A percentile compares a stretch with the other conserved stretches of the same genome.
Conservation (phyloP, 2,888 invertebrate genomes). For the Cyaniris semiargus region DNA sequence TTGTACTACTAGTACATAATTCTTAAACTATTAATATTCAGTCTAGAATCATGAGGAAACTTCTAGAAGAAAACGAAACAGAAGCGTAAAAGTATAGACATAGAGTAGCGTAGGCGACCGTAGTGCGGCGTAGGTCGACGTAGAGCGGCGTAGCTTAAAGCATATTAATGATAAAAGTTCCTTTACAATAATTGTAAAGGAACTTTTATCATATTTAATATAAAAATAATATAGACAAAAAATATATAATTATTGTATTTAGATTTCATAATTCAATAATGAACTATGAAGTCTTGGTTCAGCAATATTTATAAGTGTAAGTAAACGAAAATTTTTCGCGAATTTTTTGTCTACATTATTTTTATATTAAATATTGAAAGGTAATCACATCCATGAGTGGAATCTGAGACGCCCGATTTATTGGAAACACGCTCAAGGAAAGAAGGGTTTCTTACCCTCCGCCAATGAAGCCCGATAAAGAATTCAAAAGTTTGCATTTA, state of each 20-base stretch:
- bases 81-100: neutral
- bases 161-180: neutral
- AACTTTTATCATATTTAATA: too few species aligned
- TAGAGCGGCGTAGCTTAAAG: neutral
- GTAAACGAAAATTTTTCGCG: neutral
- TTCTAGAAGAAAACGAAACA: neutral
- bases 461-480: constrained; percentile 1
- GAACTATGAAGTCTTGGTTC: too few species aligned
- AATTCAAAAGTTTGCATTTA: neutral
- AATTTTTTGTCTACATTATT: neutral
- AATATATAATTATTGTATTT: too few species aligned
- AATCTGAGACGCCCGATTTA: neutral
- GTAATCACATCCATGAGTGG: neutral
- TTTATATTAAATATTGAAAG: neutral
- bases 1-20: neutral
- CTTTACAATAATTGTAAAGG: too few species aligned
- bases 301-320: too few species aligned
- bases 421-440: constrained; percentile 1
- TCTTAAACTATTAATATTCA: neutral
- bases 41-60: neutral
- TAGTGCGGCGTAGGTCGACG: neutral
- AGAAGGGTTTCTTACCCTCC: constrained; percentile 9
- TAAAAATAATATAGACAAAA: too few species aligned
- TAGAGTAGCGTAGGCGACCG: neutral
- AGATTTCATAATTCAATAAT: too few species aligned